Percentiles rank a stretch among this genome's conserved stretches.
These are phyloP conservation scores for Loripinus fragilis DNA, from an alignment of 2,888 invertebrate genomes.

Conservation along the genomic window DNA sequence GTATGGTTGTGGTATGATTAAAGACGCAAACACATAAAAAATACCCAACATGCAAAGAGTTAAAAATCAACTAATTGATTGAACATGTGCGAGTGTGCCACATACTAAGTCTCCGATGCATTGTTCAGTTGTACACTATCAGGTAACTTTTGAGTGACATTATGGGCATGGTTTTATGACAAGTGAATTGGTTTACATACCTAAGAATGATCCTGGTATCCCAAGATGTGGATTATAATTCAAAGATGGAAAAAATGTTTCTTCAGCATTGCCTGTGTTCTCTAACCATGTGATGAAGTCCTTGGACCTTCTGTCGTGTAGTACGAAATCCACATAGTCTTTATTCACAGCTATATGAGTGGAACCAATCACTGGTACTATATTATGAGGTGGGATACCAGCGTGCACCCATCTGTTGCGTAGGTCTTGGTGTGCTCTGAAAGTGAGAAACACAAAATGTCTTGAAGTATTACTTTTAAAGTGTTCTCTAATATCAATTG, in stretches of 20 bases:
- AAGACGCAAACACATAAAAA: too few relatives aligned
- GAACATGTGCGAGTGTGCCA: too few relatives aligned
- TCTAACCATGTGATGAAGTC: background rate
- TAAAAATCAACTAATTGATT: too few relatives aligned
- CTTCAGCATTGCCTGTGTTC: background rate
- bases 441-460: background rate
- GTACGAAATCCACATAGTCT: background rate
- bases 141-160: too few relatives aligned
- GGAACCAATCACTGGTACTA: background rate
- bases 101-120: too few relatives aligned
- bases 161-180: too few relatives aligned
- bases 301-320: background rate
- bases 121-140: too few relatives aligned
- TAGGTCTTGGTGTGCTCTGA: background rate
- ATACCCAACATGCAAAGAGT: too few relatives aligned
- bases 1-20: too few relatives aligned
- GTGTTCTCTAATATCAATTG: too few relatives aligned
- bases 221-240: slow-evolving; percentile 5
- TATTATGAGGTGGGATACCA: background rate
- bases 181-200: too few relatives aligned
- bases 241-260: background rate
- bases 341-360: background rate
- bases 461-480: too few relatives aligned
- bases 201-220: background rate
- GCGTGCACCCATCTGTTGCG: background rate